phyloP scores from a whole-genome alignment of 1,140 invertebrate genomes.

The Psix sp. region DNA sequence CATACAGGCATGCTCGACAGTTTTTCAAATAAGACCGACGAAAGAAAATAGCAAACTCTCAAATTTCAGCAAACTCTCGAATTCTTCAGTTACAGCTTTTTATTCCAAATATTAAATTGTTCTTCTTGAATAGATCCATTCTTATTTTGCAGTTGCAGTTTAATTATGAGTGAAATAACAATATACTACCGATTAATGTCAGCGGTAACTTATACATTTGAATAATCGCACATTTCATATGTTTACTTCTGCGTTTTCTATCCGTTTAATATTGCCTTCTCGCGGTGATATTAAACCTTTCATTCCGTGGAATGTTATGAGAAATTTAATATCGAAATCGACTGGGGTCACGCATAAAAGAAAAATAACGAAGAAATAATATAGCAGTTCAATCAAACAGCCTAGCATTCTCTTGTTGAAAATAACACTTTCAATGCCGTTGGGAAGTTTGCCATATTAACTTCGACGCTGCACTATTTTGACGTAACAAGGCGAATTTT shows the following conservation, averaged over 20 bases:
- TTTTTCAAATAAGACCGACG: too few relatives aligned
- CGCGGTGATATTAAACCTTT: constrained; percentile 30
- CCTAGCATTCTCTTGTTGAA: constrained; percentile 34
- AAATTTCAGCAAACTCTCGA: too few relatives aligned
- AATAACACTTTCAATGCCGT: constrained; percentile 47
- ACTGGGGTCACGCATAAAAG: constrained; percentile 22
- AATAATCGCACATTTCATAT: constrained; percentile 44
- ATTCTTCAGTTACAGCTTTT: too few relatives aligned
- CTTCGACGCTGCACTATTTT: constrained; percentile 57
- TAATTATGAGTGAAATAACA: constrained; percentile 29
- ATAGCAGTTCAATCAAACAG: constrained; percentile 51
- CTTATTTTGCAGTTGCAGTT: too few relatives aligned
- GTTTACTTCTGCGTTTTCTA: constrained; percentile 11
- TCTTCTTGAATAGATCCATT: too few relatives aligned
- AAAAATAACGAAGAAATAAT: constrained; percentile 48
- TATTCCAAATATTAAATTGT: too few relatives aligned
- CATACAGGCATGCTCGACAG: too few relatives aligned
- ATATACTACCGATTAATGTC: constrained; percentile 46
- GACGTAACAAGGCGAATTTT: constrained; percentile 50
- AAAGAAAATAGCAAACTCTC: too few relatives aligned
- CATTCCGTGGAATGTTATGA: constrained; percentile 15
- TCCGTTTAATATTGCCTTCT: not conserved
- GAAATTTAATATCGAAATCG: constrained; percentile 37
- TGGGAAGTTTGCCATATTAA: constrained; percentile 60
- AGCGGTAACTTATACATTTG: constrained; percentile 29